Percentiles rank a stretch among this genome's conserved stretches.
Evolutionary conservation across 2,797 vertebrate genomes (phyloP).

Genomic region (Acanthopagrus latus): DNA sequence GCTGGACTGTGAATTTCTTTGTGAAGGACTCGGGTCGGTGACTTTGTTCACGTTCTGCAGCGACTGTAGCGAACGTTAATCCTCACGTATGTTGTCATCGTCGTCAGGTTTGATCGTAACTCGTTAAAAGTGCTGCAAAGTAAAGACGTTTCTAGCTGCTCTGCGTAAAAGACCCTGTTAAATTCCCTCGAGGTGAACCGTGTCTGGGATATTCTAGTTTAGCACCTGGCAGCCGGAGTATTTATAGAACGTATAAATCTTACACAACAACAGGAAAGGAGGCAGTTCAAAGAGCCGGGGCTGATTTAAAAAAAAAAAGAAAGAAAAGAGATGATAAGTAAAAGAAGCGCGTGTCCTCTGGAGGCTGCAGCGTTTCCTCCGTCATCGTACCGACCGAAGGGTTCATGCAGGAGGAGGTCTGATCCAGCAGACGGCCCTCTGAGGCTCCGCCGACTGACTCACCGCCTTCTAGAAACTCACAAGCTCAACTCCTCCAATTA

Average conservation of each 20-base stretch:
- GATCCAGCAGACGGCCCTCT: conserved; percentile 46
- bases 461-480: conserved; percentile 45
- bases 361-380: conserved; percentile 31
- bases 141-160: not conserved
- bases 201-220: conserved; percentile 52
- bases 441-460: conserved; percentile 61
- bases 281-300: conserved; percentile 47
- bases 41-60: too few relatives aligned
- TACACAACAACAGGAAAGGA: conserved; percentile 39
- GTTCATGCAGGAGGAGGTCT: conserved; percentile 43
- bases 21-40: too few relatives aligned
- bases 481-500: conserved; percentile 53
- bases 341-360: conserved; percentile 8
- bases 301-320: conserved; percentile 18
- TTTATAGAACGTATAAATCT: conserved; percentile 65
- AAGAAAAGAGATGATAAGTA: conserved; percentile 38
- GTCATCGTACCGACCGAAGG: conserved; percentile 17
- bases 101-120: not conserved
- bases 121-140: not conserved
- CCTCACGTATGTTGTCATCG: not conserved
- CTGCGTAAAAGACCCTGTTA: conserved; percentile 21
- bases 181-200: conserved; percentile 32
- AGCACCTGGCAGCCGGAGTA: conserved; percentile 47
- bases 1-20: too few relatives aligned
- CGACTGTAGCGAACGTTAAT: too few relatives aligned